Percentiles rank a stretch among this genome's conserved stretches.
Conservation (phyloP, 2,797 vertebrate species). For the Fundulus diaphanus region DNA sequence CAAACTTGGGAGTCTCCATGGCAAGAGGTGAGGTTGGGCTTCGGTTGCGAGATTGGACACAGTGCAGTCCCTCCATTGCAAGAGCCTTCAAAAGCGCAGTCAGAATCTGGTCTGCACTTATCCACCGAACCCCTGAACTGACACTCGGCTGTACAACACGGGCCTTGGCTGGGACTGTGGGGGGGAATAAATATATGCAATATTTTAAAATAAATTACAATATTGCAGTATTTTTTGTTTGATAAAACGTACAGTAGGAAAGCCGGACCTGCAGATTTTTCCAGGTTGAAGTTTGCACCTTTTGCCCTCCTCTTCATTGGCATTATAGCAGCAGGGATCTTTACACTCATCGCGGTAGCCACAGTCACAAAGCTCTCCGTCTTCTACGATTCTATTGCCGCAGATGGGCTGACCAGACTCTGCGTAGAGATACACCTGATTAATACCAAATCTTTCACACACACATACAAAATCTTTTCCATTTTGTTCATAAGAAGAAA, state of each 20-base stretch:
- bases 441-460: constrained; percentile 18
- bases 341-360: constrained; percentile 95
- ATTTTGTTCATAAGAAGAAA: not conserved
- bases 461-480: not conserved
- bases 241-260: not conserved
- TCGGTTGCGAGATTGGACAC: constrained; percentile 89
- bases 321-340: constrained; percentile 88
- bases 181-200: constrained; percentile 4
- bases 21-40: constrained; percentile 89
- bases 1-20: constrained; percentile 94
- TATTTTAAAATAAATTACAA: no score
- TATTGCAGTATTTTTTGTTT: not conserved
- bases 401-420: constrained; percentile 98
- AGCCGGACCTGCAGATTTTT: constrained; percentile 88
- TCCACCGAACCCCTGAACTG: constrained; percentile 73
- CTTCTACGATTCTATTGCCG: constrained; percentile 94
- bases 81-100: constrained; percentile 86
- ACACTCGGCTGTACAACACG: constrained; percentile 88
- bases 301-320: constrained; percentile 83
- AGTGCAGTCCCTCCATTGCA: constrained; percentile 85
- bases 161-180: constrained; percentile 93
- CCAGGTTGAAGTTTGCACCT: constrained; percentile 87
- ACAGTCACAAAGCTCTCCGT: constrained; percentile 93
- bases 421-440: constrained; percentile 63
- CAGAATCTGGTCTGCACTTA: constrained; percentile 87